A percentile compares a stretch with the other conserved stretches of the same genome.
phyloP scores from a whole-genome alignment of 2,888 invertebrate genomes.

The Drosophila multiciliata region DNA sequence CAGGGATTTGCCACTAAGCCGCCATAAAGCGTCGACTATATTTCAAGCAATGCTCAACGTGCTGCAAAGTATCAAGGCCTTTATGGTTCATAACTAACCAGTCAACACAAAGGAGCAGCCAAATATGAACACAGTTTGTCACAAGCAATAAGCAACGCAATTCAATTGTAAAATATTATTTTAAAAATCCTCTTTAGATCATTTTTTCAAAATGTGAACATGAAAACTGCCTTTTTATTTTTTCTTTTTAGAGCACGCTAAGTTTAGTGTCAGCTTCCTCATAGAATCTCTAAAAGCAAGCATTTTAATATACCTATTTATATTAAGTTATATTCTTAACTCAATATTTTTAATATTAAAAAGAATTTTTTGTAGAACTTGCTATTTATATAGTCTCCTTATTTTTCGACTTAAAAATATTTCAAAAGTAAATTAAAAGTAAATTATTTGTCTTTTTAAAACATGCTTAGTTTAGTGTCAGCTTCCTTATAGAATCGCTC shows the following conservation, averaged over 20 bases:
- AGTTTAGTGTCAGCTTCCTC: neutral
- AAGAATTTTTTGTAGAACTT: neutral
- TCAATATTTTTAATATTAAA: neutral
- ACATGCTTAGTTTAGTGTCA: neutral
- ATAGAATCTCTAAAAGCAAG: neutral
- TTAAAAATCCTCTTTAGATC: conserved; percentile 1
- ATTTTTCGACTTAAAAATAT: too few relatives aligned
- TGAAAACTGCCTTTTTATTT: neutral
- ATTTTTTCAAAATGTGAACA: neutral
- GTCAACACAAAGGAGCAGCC: conserved; percentile 23
- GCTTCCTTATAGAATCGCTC: neutral
- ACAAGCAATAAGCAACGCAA: conserved; percentile 44
- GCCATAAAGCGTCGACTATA: conserved; percentile 67
- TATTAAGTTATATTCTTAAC: neutral
- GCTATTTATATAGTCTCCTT: neutral
- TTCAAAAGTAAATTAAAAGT: too few relatives aligned
- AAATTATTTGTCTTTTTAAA: neutral
- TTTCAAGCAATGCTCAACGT: conserved; percentile 46
- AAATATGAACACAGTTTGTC: conserved; percentile 19
- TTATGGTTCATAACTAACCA: conserved; percentile 57
- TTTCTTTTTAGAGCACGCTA: neutral
- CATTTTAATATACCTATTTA: neutral
- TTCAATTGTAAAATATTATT: conserved; percentile 42
- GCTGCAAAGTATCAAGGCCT: conserved; percentile 53
- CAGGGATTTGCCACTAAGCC: conserved; percentile 67